These are phyloP conservation scores for Elymnias hypermnestra DNA, from an alignment of 1,140 invertebrate species.

Conservation along the genomic window DNA sequence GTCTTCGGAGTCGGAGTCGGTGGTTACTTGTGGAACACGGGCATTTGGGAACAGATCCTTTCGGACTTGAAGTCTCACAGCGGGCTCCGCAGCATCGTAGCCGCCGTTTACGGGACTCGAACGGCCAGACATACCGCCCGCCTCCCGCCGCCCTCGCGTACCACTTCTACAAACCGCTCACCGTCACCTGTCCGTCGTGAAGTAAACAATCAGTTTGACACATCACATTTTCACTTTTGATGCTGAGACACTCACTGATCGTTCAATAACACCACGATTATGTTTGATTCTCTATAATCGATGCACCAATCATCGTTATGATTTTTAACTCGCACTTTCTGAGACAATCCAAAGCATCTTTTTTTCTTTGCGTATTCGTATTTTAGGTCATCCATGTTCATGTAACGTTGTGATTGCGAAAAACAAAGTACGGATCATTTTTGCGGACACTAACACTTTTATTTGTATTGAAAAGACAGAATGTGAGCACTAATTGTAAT, in stretches of 20 bases:
- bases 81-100: constrained; percentile 57
- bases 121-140: constrained; percentile 67
- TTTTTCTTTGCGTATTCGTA: constrained; percentile 75
- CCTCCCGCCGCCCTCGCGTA: constrained; percentile 63
- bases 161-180: constrained; percentile 71
- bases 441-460: constrained; percentile 66
- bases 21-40: constrained; percentile 36
- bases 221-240: constrained; percentile 76
- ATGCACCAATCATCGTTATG: constrained; percentile 57
- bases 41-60: constrained; percentile 68
- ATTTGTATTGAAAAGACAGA: constrained; percentile 46
- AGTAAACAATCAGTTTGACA: constrained; percentile 77
- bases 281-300: constrained; percentile 52
- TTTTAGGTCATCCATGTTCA: constrained; percentile 77
- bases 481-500: constrained; percentile 45
- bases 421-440: constrained; percentile 74
- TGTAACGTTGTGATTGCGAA: constrained; percentile 77
- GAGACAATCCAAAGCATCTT: constrained; percentile 67
- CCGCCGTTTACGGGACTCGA: constrained; percentile 67
- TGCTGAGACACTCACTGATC: constrained; percentile 54
- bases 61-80: constrained; percentile 62
- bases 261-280: constrained; percentile 47
- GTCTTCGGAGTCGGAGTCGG: constrained; percentile 38
- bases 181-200: constrained; percentile 72
- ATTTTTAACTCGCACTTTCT: constrained; percentile 56